A percentile compares a stretch with the other conserved stretches of the same genome.
Evolutionary conservation across 2,113 vertebrate species (phyloP).

Genomic region (Ptychochromis oligacanthus): DNA sequence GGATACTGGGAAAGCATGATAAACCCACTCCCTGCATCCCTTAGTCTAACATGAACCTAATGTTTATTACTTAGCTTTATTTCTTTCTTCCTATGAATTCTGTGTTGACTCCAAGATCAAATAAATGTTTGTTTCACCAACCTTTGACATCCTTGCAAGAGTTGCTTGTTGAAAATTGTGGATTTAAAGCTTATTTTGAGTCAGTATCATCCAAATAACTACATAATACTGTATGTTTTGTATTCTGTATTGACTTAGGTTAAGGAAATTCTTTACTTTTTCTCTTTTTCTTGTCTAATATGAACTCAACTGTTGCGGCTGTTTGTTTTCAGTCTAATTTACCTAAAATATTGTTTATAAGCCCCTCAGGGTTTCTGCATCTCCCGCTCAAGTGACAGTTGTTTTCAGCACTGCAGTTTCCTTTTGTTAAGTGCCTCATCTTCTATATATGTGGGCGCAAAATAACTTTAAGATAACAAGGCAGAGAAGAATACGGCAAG

Average conservation of each 20-base stretch:
- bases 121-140: not conserved
- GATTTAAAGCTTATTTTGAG: not conserved
- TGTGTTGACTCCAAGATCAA: not conserved
- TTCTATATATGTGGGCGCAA: constrained; percentile 26
- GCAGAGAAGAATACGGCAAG: constrained; percentile 19
- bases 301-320: not conserved
- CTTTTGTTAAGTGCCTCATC: constrained; percentile 26
- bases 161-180: not conserved
- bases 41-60: constrained; percentile 10
- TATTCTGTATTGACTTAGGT: not conserved
- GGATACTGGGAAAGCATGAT: constrained; percentile 47
- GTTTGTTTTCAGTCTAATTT: constrained; percentile 15
- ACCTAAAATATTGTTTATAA: constrained; percentile 19
- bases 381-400: constrained; percentile 27
- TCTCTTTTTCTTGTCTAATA: not conserved
- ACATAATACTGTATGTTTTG: not conserved
- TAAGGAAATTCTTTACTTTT: not conserved
- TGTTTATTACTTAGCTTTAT: constrained; percentile 11
- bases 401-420: constrained; percentile 9
- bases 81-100: not conserved
- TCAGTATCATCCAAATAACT: not conserved
- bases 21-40: not conserved
- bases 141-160: not conserved
- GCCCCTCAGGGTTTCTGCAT: constrained; percentile 10
- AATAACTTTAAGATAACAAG: constrained; percentile 51